phyloP scores from a whole-genome alignment of 1,140 invertebrate genomes.

The Hypsibius dujardini region DNA sequence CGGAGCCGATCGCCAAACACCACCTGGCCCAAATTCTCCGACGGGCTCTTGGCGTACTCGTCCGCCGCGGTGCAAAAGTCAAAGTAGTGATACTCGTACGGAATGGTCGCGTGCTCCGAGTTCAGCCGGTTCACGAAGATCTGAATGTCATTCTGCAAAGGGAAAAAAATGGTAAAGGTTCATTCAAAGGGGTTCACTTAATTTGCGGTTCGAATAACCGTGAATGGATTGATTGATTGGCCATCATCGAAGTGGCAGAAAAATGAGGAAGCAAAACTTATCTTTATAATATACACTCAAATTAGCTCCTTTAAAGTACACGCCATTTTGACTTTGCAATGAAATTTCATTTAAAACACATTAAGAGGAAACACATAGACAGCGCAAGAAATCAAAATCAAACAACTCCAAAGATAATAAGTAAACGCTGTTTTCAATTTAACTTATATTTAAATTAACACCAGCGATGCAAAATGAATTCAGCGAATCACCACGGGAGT shows the following conservation, averaged over 20 bases:
- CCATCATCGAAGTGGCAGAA: no score
- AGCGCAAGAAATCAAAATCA: no score
- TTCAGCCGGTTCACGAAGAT: constrained; percentile 89
- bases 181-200: not conserved
- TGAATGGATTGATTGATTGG: not conserved
- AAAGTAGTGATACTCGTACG: constrained; percentile 92
- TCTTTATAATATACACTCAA: no score
- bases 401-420: no score
- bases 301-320: not conserved
- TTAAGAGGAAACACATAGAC: no score
- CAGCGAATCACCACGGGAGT: no score
- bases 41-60: constrained; percentile 53
- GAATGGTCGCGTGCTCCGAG: constrained; percentile 84
- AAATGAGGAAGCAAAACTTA: no score
- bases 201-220: not conserved
- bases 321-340: not conserved
- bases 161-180: constrained; percentile 23
- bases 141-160: constrained; percentile 57
- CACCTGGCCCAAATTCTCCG: constrained; percentile 93
- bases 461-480: no score
- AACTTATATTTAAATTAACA: no score
- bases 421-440: no score
- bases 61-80: constrained; percentile 64
- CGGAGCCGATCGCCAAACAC: constrained; percentile 93
- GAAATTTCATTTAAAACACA: not conserved